Percentiles rank a stretch among this genome's conserved stretches.
Evolutionary conservation across 2,797 vertebrate species (phyloP).

Genomic region (Rhinophrynus dorsalis): DNA sequence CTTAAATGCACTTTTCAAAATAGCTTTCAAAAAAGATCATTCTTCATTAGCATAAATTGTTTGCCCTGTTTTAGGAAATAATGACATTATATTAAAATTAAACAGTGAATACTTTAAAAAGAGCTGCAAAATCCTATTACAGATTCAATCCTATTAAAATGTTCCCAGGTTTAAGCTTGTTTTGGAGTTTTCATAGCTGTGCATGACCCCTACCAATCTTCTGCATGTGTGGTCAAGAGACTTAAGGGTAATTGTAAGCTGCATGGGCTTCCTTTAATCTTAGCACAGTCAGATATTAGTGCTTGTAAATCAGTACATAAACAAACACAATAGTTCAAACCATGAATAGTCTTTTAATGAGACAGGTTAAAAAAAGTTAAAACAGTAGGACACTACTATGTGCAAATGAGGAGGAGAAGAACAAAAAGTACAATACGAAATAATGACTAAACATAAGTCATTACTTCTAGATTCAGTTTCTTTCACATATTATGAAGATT

Average conservation of each 20-base stretch:
- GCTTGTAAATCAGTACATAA: conserved; percentile 84
- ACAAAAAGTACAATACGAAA: conserved; percentile 49
- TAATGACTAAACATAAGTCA: conserved; percentile 1
- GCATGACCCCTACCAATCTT: conserved; percentile 74
- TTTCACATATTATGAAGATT: background rate
- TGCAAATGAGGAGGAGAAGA: conserved; percentile 65
- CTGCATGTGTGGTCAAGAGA: conserved; percentile 81
- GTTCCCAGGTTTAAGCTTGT: conserved; percentile 81
- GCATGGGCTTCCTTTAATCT: conserved; percentile 80
- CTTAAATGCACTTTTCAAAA: conserved; percentile 25
- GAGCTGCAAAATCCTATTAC: conserved; percentile 82
- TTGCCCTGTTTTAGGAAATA: conserved; percentile 43
- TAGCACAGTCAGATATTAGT: conserved; percentile 79
- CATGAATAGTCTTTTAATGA: conserved; percentile 86
- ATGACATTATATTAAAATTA: conserved; percentile 46
- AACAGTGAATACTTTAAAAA: conserved; percentile 66
- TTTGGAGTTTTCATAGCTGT: conserved; percentile 78
- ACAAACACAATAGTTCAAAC: conserved; percentile 83
- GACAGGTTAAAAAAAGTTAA: conserved; percentile 86
- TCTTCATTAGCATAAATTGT: conserved; percentile 42
- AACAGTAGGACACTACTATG: conserved; percentile 73
- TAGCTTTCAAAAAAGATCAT: conserved; percentile 38
- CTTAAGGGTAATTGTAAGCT: conserved; percentile 79
- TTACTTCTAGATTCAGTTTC: background rate
- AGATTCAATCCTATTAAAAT: conserved; percentile 85